Base-by-base conservation (phyloP, 1,140 invertebrate species). In the Drosophila paulistorum region DNA sequence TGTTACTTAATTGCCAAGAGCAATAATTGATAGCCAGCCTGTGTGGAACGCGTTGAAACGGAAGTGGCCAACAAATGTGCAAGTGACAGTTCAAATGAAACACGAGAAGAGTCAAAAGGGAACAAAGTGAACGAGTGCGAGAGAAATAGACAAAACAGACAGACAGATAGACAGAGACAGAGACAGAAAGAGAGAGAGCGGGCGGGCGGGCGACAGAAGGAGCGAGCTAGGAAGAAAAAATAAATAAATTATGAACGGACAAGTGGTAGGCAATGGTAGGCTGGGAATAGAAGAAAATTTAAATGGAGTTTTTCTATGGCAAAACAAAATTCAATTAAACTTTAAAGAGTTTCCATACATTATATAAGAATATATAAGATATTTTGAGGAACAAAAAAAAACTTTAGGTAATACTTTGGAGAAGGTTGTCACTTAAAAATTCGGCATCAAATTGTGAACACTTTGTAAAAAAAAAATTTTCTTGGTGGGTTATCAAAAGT, bases 11-110 rank as follows among this genome's bases (percentile, higher is more conserved):
- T 62, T 62, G 60, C 60, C 60, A 62, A 39, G 23, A 42, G 60
- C 33, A 62, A 62, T 62, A 62, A 62, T 62, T 62, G 60, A 62
- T 62, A 62, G 60, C 60, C 37, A 62, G 41, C 20, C 60, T 59
- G 57, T 59, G 57, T 59, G 57, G 39, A 59, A 59, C 57, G 57
- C 57, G 57, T 59, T 59, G 57, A 59, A 59, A 59, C 57, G 57
- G 57, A 59, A 59, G 57, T 59, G 57, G 57, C 57, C 57, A 59
- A 59, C 57, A 59, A 59, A 59, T 59, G 57, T 59, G 57, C 57
- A 59, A 59, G 57, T 59, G 57, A 59, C 57, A 59, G 57, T 62
- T 62, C 35, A 37, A 42, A 62, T 42, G 39, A 62, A 62, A 42
- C 35, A 42, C 59, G 59, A 62, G 45, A 51, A 51, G 45, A 51